These are phyloP conservation scores for Mythimna loreyi DNA, from an alignment of 2,888 invertebrate genomes.

Conservation along the genomic window DNA sequence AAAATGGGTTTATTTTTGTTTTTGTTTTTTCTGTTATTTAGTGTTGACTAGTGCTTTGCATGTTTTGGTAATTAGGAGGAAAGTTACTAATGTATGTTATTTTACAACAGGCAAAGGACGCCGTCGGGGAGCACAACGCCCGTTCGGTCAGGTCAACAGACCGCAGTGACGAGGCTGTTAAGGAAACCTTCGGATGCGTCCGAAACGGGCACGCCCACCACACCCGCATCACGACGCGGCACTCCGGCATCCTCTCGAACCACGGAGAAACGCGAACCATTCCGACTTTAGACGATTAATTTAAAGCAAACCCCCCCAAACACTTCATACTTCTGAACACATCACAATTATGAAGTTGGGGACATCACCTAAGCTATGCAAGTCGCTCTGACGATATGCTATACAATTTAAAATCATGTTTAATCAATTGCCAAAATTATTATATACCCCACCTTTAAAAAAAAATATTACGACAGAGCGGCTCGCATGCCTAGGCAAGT, in stretches of 20 bases:
- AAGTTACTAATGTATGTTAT: conserved; percentile 49
- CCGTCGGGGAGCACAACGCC: conserved; percentile 95
- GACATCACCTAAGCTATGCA: conserved; percentile 68
- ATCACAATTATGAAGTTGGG: conserved; percentile 53
- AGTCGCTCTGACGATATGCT: conserved; percentile 74
- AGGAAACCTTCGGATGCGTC: conserved; percentile 93
- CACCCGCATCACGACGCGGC: conserved; percentile 83
- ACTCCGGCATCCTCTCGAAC: conserved; percentile 85
- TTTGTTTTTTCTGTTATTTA: conserved; percentile 45
- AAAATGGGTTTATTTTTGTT: conserved; percentile 55
- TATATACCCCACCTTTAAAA: conserved; percentile 63
- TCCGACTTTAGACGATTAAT: conserved; percentile 92
- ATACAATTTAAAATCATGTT: conserved; percentile 63
- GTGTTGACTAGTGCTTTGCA: conserved; percentile 65
- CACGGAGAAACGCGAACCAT: conserved; percentile 92
- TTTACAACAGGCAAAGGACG: conserved; percentile 92
- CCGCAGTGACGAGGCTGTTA: conserved; percentile 92
- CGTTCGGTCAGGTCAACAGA: conserved; percentile 92
- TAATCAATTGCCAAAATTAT: conserved; percentile 65
- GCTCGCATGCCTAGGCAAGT: conserved; percentile 73
- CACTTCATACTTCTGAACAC: conserved; percentile 58
- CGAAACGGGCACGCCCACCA: conserved; percentile 91
- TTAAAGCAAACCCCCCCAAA: conserved; percentile 44
- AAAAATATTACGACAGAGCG: conserved; percentile 69
- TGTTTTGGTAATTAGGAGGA: conserved; percentile 36